Base-by-base conservation (phyloP, 2,797 vertebrate genomes). In the Hemitrygon akajei region DNA sequence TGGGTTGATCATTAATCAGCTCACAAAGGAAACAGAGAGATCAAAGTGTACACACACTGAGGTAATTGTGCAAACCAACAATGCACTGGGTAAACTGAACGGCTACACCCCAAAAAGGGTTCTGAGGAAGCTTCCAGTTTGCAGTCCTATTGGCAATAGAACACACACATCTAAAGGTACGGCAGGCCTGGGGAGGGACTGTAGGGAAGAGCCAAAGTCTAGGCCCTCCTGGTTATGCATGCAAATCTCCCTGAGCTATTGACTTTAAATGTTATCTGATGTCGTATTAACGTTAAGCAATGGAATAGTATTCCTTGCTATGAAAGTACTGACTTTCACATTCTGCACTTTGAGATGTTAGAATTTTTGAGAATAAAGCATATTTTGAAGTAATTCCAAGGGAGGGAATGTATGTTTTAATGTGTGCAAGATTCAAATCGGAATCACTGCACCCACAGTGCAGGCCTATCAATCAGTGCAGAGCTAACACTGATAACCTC, bases 1-100 rank as follows among this genome's bases (percentile, higher is more conserved):
- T 10, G 25, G 37, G 91, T 71, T 93, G 91, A 93, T 93, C 22
- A 93, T 93, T 93, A 93, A 93, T 75, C 91, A 30, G 73, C 37
- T 14, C 73, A 18, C 91, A 93, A 75, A 73, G 30, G 27, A 47
- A 58, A 27, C 66, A 93, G 37, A n/a, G n/a, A 66, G 91, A 93
- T 93, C 91, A 76, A 56, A 76, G 91, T 93, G 27, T 75, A 76
- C 76, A 37, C 91, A 75, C 76, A 73, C 40, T 93, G 69, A 4
- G 56, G 91, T 30, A 30, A 76, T 9, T 2, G 71, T 56, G 40
- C 47, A 11, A 73, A 58, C 71, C 47, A 76, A 27, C 69, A 30
- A 73, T 75, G 69, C 91, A 56, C 27, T 22, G 34, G 58, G 12
- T 87, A 20, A 63, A 87, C 81, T 87, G 60, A 66, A 89, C 60